phyloP scores from a whole-genome alignment of 2,888 invertebrate genomes.

The Chymomyza fuscimana region DNA sequence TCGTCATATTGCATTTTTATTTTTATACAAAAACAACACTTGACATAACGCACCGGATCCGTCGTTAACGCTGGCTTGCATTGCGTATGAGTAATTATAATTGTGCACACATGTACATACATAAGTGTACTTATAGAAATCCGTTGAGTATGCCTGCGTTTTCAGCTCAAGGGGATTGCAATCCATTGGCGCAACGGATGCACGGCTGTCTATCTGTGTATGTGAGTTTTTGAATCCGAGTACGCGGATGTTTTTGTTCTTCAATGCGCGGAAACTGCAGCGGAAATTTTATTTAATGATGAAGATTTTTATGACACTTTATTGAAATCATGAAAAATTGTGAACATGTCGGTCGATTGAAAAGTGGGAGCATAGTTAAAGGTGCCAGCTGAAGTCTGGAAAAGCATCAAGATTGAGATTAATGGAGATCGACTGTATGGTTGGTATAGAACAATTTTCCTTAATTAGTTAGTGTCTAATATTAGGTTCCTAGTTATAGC shows the following conservation, averaged over 20 bases:
- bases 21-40: conserved; percentile 43
- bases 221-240: not conserved
- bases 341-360: not conserved
- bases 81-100: conserved; percentile 67
- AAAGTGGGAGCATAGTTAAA: not conserved
- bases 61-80: conserved; percentile 31
- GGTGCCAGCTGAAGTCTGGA: not conserved
- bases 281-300: conserved; percentile 63
- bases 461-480: too few species aligned
- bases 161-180: conserved; percentile 34
- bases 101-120: conserved; percentile 31
- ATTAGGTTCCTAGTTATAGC: too few species aligned
- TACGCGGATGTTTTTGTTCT: conserved; percentile 9
- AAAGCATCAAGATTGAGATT: too few species aligned
- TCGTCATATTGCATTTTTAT: conserved; percentile 32
- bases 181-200: conserved; percentile 33
- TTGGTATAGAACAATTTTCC: too few species aligned
- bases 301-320: conserved; percentile 30
- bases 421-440: too few species aligned
- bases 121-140: conserved; percentile 13
- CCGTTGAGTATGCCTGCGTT: conserved; percentile 15
- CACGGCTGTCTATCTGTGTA: conserved; percentile 1
- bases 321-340: conserved; percentile 14
- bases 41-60: conserved; percentile 41
- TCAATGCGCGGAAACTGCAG: conserved; percentile 33